Evolutionary conservation across 2,888 invertebrate species (phyloP).

Genomic region (Cyclophora punctaria): DNA sequence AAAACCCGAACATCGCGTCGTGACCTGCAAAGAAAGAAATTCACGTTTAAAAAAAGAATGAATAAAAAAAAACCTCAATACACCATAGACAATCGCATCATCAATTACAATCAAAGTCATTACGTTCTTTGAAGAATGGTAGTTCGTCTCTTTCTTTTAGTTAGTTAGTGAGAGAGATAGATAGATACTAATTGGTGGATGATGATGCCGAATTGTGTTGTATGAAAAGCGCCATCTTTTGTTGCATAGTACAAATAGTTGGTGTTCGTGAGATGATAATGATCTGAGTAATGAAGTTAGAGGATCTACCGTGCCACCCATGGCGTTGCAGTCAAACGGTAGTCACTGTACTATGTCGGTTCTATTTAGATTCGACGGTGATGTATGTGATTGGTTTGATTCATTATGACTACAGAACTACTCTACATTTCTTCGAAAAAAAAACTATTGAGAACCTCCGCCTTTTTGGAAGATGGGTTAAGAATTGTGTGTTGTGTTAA

Average conservation of each 20-base stretch:
- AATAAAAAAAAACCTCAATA: constrained; percentile 57
- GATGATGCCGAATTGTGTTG: constrained; percentile 62
- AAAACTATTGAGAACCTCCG: too few relatives aligned
- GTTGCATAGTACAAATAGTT: constrained; percentile 70
- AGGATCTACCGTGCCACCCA: constrained; percentile 58
- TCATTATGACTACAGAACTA: too few relatives aligned
- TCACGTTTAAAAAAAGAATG: constrained; percentile 28
- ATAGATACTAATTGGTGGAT: constrained; percentile 60
- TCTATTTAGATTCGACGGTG: constrained; percentile 31
- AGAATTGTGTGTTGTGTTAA: too few relatives aligned
- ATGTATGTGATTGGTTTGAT: constrained; percentile 18
- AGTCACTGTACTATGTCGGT: constrained; percentile 48
- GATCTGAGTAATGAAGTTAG: constrained; percentile 69
- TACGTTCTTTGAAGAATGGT: constrained; percentile 38
- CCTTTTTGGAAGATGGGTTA: too few relatives aligned
- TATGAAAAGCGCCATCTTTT: constrained; percentile 68
- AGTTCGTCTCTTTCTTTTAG: constrained; percentile 29
- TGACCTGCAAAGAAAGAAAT: constrained; percentile 56
- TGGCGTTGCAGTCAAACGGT: constrained; percentile 54
- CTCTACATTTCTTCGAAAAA: too few relatives aligned
- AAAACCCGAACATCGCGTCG: constrained; percentile 18
- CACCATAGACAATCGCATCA: constrained; percentile 63
- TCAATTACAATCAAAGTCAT: constrained; percentile 71
- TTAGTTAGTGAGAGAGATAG: constrained; percentile 18
- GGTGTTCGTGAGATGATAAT: constrained; percentile 62